Percentiles rank a stretch among this genome's conserved stretches.
These are phyloP conservation scores for Pica pica DNA, from an alignment of 2,113 vertebrate species.

Conservation along the genomic window DNA sequence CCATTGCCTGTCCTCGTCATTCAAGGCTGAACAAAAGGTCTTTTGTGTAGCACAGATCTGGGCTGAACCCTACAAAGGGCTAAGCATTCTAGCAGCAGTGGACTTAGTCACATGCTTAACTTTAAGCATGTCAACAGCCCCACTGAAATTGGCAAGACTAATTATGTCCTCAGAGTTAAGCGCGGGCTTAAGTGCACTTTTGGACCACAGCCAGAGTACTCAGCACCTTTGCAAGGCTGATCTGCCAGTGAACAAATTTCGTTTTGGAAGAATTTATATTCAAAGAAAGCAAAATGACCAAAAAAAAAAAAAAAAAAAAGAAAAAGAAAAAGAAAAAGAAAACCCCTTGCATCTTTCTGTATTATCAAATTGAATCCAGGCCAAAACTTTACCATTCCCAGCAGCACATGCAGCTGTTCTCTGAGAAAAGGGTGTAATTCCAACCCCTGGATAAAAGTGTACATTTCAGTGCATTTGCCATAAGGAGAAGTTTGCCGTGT, in stretches of 20 bases:
- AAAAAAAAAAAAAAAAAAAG: too few relatives aligned
- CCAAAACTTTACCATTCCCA: conserved; percentile 45
- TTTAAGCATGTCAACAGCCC: conserved; percentile 25
- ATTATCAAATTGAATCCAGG: conserved; percentile 29
- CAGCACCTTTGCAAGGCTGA: conserved; percentile 3
- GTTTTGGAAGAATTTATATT: not conserved
- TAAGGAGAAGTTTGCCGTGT: not conserved
- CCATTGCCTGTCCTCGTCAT: conserved; percentile 19
- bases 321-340: not conserved
- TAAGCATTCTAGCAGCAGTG: not conserved
- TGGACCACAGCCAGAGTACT: conserved; percentile 15
- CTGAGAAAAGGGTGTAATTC: conserved; percentile 42
- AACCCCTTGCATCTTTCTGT: not conserved
- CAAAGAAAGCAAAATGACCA: not conserved
- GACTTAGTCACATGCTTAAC: conserved; percentile 23
- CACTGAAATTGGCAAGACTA: conserved; percentile 6
- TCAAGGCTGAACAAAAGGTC: conserved; percentile 24
- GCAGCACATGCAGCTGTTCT: conserved; percentile 48
- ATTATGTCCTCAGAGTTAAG: conserved; percentile 29
- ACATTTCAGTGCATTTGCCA: conserved; percentile 15
- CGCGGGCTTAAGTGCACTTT: conserved; percentile 30
- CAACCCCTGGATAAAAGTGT: conserved; percentile 37
- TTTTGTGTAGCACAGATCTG: not conserved
- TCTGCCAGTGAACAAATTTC: not conserved
- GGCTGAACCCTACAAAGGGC: conserved; percentile 37